Evolutionary conservation across 2,797 vertebrate genomes (phyloP).

Genomic region (Sebastes elongatus): DNA sequence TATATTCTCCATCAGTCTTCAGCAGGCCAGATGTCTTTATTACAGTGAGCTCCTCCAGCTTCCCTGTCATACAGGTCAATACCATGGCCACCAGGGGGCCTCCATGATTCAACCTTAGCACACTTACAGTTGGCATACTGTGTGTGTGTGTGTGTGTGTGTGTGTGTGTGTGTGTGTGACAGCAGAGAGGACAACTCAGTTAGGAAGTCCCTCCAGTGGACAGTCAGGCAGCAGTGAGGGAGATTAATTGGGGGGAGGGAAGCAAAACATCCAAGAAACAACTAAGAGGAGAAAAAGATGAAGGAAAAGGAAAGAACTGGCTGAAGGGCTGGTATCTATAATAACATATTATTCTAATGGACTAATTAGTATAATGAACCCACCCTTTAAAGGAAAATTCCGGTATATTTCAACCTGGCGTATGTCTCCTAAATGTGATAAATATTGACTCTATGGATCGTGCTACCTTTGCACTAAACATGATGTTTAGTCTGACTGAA

Average conservation of each 20-base stretch:
- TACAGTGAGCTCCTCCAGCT: neutral
- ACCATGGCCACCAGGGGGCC: conserved; percentile 68
- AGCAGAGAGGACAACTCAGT: neutral
- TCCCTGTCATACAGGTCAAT: conserved; percentile 8
- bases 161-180: neutral
- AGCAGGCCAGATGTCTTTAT: neutral
- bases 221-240: neutral
- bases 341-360: neutral
- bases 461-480: neutral
- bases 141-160: neutral
- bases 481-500: neutral
- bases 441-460: neutral
- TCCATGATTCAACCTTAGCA: conserved; percentile 37
- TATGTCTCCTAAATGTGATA: neutral
- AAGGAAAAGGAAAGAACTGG: neutral
- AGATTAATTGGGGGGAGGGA: neutral
- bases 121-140: neutral
- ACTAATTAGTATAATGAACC: too few species aligned
- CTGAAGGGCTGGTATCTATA: neutral
- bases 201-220: neutral
- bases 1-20: neutral
- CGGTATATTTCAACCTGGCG: too few species aligned
- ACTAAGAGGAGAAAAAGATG: neutral
- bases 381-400: rapidly evolving
- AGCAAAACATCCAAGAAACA: neutral